A percentile compares a stretch with the other conserved stretches of the same genome.
phyloP scores from a whole-genome alignment of 1,140 invertebrate genomes.

The Drosophila nigromelanica region DNA sequence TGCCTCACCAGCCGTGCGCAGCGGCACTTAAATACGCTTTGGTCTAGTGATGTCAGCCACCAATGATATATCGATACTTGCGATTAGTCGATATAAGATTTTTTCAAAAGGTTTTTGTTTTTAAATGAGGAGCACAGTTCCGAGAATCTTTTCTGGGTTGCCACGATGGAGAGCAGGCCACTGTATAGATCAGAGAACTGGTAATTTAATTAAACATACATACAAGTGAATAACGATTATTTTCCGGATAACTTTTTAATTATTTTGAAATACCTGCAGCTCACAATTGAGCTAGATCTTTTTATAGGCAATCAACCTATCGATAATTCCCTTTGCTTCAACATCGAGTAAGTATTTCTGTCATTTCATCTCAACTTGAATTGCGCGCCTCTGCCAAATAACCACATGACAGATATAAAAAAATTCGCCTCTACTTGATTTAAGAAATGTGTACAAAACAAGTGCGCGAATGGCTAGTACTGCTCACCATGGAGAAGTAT shows the following conservation, averaged over 20 bases:
- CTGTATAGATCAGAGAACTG: too few relatives aligned
- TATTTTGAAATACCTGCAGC: neutral
- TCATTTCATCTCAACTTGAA: neutral
- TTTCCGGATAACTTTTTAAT: too few relatives aligned
- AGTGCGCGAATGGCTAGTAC: constrained; percentile 54
- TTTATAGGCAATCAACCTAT: neutral
- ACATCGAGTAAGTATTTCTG: constrained; percentile 9
- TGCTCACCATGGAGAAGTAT: constrained; percentile 62
- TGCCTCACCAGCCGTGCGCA: constrained; percentile 29
- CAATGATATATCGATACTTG: constrained; percentile 13
- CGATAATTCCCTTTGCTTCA: neutral
- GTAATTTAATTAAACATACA: too few relatives aligned
- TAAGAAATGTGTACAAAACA: constrained; percentile 39
- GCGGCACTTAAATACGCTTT: constrained; percentile 63
- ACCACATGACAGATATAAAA: neutral
- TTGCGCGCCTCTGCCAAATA: constrained; percentile 22
- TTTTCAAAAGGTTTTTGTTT: too few relatives aligned
- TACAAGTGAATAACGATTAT: too few relatives aligned
- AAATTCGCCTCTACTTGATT: neutral
- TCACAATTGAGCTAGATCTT: neutral
- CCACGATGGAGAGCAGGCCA: too few relatives aligned
- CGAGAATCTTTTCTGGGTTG: too few relatives aligned
- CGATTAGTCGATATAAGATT: too few relatives aligned
- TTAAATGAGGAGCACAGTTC: too few relatives aligned
- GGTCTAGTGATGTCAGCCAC: constrained; percentile 2